phyloP scores from a whole-genome alignment of 2,888 invertebrate species.

The Orthosia gothica region DNA sequence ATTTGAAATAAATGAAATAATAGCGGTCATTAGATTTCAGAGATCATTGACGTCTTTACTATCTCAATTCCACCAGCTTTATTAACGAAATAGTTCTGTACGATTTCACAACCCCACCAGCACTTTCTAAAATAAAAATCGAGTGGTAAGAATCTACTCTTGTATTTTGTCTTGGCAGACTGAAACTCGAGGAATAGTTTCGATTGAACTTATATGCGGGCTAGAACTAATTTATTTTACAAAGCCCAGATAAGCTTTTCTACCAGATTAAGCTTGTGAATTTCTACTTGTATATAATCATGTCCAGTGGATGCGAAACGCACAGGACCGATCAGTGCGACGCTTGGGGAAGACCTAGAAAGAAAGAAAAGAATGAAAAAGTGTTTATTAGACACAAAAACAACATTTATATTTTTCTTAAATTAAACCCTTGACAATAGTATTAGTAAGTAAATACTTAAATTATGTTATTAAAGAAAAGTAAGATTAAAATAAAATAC shows the following conservation, averaged over 20 bases:
- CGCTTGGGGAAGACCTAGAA: too few species aligned
- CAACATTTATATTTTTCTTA: too few species aligned
- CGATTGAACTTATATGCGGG: slow-evolving; percentile 42
- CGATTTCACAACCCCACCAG: background rate
- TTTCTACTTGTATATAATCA: background rate
- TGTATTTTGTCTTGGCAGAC: slow-evolving; percentile 38
- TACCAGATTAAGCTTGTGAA: background rate
- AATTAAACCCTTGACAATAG: too few species aligned
- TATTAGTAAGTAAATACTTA: too few species aligned
- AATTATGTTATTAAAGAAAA: too few species aligned
- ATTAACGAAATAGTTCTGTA: slow-evolving; percentile 4
- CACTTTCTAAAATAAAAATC: slow-evolving; percentile 32
- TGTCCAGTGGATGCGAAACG: too few species aligned
- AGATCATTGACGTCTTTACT: background rate
- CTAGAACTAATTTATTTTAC: slow-evolving; percentile 39
- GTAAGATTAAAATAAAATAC: too few species aligned
- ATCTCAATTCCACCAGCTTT: background rate
- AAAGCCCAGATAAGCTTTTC: slow-evolving; percentile 15
- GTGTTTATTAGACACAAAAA: too few species aligned
- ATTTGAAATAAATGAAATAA: background rate
- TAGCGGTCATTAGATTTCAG: background rate
- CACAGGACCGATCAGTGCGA: too few species aligned
- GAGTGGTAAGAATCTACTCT: slow-evolving; percentile 11
- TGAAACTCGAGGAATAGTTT: slow-evolving; percentile 32
- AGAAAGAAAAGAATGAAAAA: too few species aligned